Conservation (phyloP, 2,888 invertebrate genomes). For the Meliscaeva auricollis region DNA sequence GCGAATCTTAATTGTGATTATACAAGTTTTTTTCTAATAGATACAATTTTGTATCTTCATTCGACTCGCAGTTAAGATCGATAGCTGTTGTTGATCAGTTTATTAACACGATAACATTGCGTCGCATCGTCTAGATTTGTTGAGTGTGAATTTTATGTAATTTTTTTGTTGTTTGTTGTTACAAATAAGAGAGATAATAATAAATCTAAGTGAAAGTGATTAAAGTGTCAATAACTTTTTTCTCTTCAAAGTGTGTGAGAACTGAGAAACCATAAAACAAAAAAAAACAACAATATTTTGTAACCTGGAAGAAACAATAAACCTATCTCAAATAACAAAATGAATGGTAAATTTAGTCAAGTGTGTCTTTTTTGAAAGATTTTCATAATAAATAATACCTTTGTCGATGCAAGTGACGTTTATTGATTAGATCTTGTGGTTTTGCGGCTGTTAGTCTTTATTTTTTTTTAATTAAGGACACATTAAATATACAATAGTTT, state of each 20-base stretch:
- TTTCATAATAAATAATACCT: neutral
- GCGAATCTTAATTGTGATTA: conserved; percentile 46
- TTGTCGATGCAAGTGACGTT: neutral
- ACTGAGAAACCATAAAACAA: conserved; percentile 4
- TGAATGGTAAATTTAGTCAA: conserved; percentile 59
- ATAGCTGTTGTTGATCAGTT: conserved; percentile 52
- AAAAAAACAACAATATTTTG: neutral
- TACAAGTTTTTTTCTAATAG: conserved; percentile 26
- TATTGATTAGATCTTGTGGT: conserved; percentile 5
- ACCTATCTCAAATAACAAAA: conserved; percentile 50
- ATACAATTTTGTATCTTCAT: conserved; percentile 25
- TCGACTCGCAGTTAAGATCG: conserved; percentile 51
- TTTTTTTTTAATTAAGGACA: neutral
- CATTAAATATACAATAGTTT: neutral
- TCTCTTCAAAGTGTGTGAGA: neutral
- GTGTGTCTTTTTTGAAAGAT: conserved; percentile 14
- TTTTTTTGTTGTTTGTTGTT: neutral
- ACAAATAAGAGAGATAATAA: conserved; percentile 8
- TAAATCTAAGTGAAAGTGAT: conserved; percentile 62
- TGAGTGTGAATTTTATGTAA: conserved; percentile 34
- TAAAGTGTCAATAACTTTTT: conserved; percentile 66
- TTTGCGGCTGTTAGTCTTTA: neutral
- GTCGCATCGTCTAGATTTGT: neutral
- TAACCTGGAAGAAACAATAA: neutral
- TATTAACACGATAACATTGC: neutral